phyloP scores from a whole-genome alignment of 2,888 invertebrate genomes.

The Copidosoma aretas region DNA sequence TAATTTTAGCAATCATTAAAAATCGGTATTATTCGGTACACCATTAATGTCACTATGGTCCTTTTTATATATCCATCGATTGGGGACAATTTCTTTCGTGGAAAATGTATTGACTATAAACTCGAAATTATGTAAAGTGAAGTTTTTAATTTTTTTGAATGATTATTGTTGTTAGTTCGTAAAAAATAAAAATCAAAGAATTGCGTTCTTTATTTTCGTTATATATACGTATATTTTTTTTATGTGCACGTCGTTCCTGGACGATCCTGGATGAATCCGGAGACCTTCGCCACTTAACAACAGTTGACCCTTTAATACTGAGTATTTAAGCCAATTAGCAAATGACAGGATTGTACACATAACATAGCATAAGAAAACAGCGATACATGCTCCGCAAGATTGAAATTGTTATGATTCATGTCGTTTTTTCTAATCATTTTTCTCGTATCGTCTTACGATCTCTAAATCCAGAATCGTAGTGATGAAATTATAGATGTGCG shows the following conservation, averaged over 20 bases:
- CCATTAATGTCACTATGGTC: slow-evolving; percentile 9
- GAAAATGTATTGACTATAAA: slow-evolving; percentile 20
- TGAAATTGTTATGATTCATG: slow-evolving; percentile 33
- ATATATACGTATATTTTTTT: slow-evolving; percentile 22
- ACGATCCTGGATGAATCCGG: slow-evolving; percentile 49
- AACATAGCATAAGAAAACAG: slow-evolving; percentile 58
- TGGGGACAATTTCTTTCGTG: slow-evolving; percentile 40
- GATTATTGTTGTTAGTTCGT: slow-evolving; percentile 30
- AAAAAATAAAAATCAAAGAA: slow-evolving; percentile 30
- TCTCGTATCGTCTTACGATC: slow-evolving; percentile 9
- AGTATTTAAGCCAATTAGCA: slow-evolving; percentile 61
- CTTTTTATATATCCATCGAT: slow-evolving; percentile 38
- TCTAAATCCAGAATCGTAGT: slow-evolving; percentile 2
- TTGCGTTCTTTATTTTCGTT: slow-evolving; percentile 6
- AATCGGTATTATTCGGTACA: slow-evolving; percentile 19
- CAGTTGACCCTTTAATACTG: slow-evolving; percentile 57
- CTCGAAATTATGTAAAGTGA: slow-evolving; percentile 12
- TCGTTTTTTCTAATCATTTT: slow-evolving; percentile 27
- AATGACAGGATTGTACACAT: slow-evolving; percentile 61
- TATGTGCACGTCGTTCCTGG: slow-evolving; percentile 51
- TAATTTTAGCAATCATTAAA: slow-evolving; percentile 4
- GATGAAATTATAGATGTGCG: background rate
- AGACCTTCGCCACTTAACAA: slow-evolving; percentile 53
- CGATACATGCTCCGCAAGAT: slow-evolving; percentile 56
- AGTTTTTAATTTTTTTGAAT: slow-evolving; percentile 6